Evolutionary conservation across 2,113 vertebrate species (phyloP).

Genomic region (Sminthopsis crassicaudata): DNA sequence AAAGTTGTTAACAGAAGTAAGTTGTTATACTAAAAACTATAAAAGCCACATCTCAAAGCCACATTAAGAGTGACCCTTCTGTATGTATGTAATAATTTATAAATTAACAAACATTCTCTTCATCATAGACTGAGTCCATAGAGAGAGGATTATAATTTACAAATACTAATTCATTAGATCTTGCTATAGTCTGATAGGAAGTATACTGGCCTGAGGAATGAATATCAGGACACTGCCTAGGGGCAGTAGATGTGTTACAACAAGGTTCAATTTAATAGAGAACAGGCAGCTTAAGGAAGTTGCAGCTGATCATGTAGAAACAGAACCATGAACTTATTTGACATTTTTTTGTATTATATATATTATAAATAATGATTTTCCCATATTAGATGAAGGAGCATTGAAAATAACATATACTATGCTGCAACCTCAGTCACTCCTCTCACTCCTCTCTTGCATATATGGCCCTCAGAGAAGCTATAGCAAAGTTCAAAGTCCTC

Average conservation of each 20-base stretch:
- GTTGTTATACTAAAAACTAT: conserved; percentile 2
- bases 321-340: not conserved
- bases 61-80: conserved; percentile 30
- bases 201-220: not conserved
- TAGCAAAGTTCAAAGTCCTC: not conserved
- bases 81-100: conserved; percentile 6
- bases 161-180: not conserved
- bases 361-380: not conserved
- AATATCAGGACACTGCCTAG: not conserved
- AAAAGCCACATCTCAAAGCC: conserved; percentile 13
- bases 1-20: no score
- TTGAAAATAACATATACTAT: not conserved
- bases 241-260: not conserved
- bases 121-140: conserved; percentile 28
- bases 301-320: not conserved
- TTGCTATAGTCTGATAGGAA: not conserved
- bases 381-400: not conserved
- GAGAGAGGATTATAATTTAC: not conserved
- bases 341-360: not conserved
- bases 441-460: not conserved
- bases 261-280: not conserved
- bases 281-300: not conserved
- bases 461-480: not conserved
- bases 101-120: conserved; percentile 27
- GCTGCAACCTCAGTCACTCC: not conserved